Evolutionary conservation across 2,888 invertebrate genomes (phyloP).

Genomic region (Zhuqinia jingwanae): DNA sequence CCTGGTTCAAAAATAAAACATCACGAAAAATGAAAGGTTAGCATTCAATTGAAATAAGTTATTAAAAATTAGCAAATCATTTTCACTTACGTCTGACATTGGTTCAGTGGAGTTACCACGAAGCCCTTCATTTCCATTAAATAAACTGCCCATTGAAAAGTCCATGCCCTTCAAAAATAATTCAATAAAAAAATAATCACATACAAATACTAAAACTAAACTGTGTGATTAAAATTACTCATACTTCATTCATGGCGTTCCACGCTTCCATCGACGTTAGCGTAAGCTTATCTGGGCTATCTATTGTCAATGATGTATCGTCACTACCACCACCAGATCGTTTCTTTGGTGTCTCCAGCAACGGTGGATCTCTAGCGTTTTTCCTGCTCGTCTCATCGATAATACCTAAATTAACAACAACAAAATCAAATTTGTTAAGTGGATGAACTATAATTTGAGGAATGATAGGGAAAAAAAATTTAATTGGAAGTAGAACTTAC

Average conservation of each 20-base stretch:
- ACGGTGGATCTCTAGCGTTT: conserved; percentile 49
- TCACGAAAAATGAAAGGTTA: background rate
- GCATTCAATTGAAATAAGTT: background rate
- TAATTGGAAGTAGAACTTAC: too few species aligned
- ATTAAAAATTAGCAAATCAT: background rate
- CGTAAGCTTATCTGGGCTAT: conserved; percentile 30
- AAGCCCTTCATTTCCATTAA: conserved; percentile 49
- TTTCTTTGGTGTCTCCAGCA: conserved; percentile 60
- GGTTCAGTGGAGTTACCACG: conserved; percentile 19
- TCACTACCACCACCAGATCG: conserved; percentile 1
- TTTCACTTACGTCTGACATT: conserved; percentile 47
- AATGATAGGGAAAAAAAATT: too few species aligned
- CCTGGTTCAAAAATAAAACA: conserved; percentile 56
- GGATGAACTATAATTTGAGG: too few species aligned
- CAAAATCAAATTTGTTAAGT: background rate
- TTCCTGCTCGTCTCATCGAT: conserved; percentile 58
- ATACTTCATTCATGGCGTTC: conserved; percentile 56
- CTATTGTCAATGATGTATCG: conserved; percentile 15
- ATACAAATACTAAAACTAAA: background rate
- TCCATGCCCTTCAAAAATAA: conserved; percentile 31
- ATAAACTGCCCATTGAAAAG: conserved; percentile 64
- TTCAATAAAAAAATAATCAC: background rate
- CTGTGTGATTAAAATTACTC: background rate
- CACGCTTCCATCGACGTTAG: conserved; percentile 55
- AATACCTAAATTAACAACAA: too few species aligned